Evolutionary conservation across 2,797 vertebrate species (phyloP).

Genomic region (Sebastes diaconus): DNA sequence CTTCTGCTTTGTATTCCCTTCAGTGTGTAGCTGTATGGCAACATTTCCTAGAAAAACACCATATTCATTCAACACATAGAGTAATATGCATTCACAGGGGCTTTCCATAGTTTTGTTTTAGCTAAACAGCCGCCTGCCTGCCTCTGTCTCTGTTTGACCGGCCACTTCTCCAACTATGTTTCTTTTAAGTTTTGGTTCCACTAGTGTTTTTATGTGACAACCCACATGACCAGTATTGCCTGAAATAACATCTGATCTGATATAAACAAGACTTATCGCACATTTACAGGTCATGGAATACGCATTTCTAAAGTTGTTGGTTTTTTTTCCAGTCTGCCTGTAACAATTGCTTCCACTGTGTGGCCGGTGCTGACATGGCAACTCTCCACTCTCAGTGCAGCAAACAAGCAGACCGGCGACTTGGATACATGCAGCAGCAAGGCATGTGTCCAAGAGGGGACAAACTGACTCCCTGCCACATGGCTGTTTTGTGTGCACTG

Average conservation of each 20-base stretch:
- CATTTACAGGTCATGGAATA: slow-evolving; percentile 9
- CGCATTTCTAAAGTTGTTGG: slow-evolving; percentile 5
- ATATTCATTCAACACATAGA: not conserved
- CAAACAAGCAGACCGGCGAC: slow-evolving; percentile 36
- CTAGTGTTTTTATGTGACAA: not conserved
- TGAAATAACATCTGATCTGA: not conserved
- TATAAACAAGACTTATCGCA: not conserved
- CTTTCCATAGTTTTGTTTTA: not conserved
- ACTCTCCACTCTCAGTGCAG: slow-evolving; percentile 57
- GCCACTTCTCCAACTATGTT: not conserved
- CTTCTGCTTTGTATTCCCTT: not conserved
- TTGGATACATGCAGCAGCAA: slow-evolving; percentile 55
- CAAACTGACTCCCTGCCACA: slow-evolving; percentile 10
- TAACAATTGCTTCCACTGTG: slow-evolving; percentile 47
- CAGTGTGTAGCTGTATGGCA: not conserved
- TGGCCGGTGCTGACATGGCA: slow-evolving; percentile 67
- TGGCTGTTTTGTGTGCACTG: not conserved
- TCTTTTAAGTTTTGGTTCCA: not conserved
- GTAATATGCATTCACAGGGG: not conserved
- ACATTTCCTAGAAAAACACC: not conserved
- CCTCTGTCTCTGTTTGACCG: not conserved
- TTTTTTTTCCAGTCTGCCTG: slow-evolving; percentile 17
- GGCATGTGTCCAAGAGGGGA: slow-evolving; percentile 59
- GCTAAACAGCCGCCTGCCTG: not conserved
- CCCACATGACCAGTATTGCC: slow-evolving; percentile 2